Evolutionary conservation across 2,797 vertebrate species (phyloP).

Genomic region (Sebastolobus altivelis): DNA sequence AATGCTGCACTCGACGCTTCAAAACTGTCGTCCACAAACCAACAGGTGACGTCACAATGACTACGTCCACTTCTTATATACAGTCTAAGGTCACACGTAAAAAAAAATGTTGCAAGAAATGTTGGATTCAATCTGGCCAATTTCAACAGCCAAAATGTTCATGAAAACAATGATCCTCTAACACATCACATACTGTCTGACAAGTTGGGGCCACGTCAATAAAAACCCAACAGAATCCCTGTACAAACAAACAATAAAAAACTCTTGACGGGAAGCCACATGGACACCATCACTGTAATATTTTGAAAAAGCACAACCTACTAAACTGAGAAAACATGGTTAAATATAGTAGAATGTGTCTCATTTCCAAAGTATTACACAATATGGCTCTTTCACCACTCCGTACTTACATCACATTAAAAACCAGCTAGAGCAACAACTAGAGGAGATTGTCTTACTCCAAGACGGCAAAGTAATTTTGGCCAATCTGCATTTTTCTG

Average conservation of each 20-base stretch:
- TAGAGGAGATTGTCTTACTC: too few relatives aligned
- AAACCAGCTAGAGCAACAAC: too few relatives aligned
- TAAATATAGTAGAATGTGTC: neutral
- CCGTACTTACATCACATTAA: too few relatives aligned
- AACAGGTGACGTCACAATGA: too few relatives aligned
- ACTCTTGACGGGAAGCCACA: too few relatives aligned
- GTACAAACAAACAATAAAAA: neutral
- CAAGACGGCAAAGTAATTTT: too few relatives aligned
- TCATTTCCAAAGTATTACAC: neutral
- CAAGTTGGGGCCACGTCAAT: neutral
- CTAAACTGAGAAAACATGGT: neutral
- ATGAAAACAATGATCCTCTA: neutral
- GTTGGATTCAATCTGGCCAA: neutral
- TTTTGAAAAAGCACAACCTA: neutral
- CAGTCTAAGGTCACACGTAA: neutral
- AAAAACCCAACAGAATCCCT: neutral
- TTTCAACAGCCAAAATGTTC: neutral
- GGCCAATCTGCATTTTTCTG: neutral
- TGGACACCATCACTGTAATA: too few relatives aligned
- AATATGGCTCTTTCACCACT: neutral
- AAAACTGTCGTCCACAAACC: too few relatives aligned
- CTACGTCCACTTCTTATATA: too few relatives aligned
- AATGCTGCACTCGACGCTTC: too few relatives aligned
- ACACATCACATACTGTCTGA: neutral
- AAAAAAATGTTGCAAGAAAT: neutral